Percentiles rank a stretch among this genome's conserved stretches.
Evolutionary conservation across 2,797 vertebrate genomes (phyloP).

Genomic region (Hippopotamyrus pictus): DNA sequence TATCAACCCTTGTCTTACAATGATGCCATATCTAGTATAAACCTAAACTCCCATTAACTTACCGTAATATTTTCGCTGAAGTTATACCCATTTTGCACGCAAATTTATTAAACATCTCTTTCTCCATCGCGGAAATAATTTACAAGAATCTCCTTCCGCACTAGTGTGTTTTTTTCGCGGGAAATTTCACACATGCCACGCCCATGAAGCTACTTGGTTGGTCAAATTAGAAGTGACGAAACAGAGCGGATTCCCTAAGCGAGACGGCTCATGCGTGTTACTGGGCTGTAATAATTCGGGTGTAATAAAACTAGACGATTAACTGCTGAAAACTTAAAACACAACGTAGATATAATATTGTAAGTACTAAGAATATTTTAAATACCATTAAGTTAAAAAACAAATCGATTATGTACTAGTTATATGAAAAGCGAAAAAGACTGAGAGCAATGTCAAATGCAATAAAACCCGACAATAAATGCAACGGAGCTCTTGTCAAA

Average conservation of each 20-base stretch:
- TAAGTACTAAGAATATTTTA: neutral
- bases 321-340: neutral
- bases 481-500: neutral
- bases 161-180: slow-evolving; percentile 26
- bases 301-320: neutral
- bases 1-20: neutral
- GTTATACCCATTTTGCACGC: slow-evolving; percentile 50
- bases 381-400: neutral
- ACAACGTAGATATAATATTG: neutral
- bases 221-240: neutral
- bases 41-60: neutral
- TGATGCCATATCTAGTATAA: neutral
- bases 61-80: slow-evolving; percentile 45
- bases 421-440: neutral
- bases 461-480: neutral
- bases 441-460: neutral
- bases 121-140: slow-evolving; percentile 40
- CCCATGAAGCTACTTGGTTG: neutral
- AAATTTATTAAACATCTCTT: slow-evolving; percentile 40
- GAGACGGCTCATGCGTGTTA: neutral
- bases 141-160: neutral
- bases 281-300: neutral
- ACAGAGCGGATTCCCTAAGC: neutral
- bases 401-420: neutral
- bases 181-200: slow-evolving; percentile 29